These are phyloP conservation scores for Chiridota heheva DNA, from an alignment of 35 echinoderm and acorn worm species.

Conservation along the genomic window DNA sequence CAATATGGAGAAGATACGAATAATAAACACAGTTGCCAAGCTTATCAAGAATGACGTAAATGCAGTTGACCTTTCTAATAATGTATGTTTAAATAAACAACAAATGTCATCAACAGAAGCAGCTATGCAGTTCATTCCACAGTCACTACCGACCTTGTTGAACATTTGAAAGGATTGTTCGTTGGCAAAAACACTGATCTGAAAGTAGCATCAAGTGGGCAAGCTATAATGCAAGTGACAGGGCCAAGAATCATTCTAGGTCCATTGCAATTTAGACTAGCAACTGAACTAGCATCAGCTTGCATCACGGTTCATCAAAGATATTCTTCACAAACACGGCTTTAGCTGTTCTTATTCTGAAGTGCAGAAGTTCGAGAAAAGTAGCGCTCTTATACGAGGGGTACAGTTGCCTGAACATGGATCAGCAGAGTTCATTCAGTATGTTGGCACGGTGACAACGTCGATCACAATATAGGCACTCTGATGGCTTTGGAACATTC, in stretches of 20 bases:
- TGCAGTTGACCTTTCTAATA: slow-evolving; percentile 1
- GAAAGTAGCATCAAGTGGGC: slow-evolving; percentile 55
- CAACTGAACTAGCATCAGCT: no score
- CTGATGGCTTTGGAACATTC: no score
- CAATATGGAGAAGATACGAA: slow-evolving; percentile 3
- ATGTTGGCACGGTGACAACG: no score
- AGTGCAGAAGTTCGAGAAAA: no score
- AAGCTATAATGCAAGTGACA: slow-evolving; percentile 65
- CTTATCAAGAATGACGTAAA: slow-evolving; percentile 32
- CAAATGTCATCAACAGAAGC: not conserved
- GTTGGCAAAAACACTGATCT: slow-evolving; percentile 24
- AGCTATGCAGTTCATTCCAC: slow-evolving; percentile 3
- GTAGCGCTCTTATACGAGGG: no score
- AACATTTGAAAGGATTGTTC: slow-evolving; percentile 25
- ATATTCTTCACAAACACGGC: no score
- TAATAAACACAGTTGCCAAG: slow-evolving; percentile 8
- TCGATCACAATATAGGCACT: no score
- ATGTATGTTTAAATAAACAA: not conserved
- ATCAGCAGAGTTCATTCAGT: no score
- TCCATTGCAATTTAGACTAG: slow-evolving; percentile 64
- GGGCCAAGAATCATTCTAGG: slow-evolving; percentile 51
- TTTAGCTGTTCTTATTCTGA: no score
- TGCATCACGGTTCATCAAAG: no score
- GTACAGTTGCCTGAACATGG: no score
- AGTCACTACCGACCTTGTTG: no score